Evolutionary conservation across 2,888 invertebrate species (phyloP), one percentile per base, ranked within the genome.

Genomic region (Odontomyia ornata): DNA sequence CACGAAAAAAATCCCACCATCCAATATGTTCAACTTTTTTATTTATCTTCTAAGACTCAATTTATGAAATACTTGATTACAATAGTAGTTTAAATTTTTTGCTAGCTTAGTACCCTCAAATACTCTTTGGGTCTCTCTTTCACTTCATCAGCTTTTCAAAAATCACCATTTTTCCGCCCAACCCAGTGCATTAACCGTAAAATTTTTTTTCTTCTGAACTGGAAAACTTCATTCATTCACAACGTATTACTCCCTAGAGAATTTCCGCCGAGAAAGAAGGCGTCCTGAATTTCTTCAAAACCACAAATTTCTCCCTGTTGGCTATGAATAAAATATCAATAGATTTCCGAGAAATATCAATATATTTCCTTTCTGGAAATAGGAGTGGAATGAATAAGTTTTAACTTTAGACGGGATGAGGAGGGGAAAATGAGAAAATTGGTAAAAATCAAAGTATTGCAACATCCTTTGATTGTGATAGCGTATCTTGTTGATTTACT

Each of bases 251-350:
- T 46, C 64, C 64, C 52, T 18, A n/a, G 65, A 28, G 65, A 52
- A 46, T 75, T 62, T 60, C 23, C 15, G n/a, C 64, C 18, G 36
- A 9, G 9, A 36, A 75, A 25, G 36, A 57, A 73, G 30, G 36
- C 7, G 15, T 21, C 43, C 9, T 21, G 36, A 57, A 23, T 75
- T 47, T 64, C 75, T 75, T 75, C 64, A 75, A 47, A 75, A 75
- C 64, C 64, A 64, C 28, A 75, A 75, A 75, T 75, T 75, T 30
- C 25, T 65, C 52, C 47, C 75, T 64, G 75, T 64, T 27, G 64
- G 73, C 79, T 79, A 79, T 79, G 79, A 79, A 79, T 79, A 77
- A 79, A 79, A 79, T 79, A 77, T 79, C 79, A 77, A 79, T 77
- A 77, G 65, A 47, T 64, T 64, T 62, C 23, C 43, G 11, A 62